phyloP scores from a whole-genome alignment of 2,888 invertebrate genomes.

The Tetragonula carbonaria region DNA sequence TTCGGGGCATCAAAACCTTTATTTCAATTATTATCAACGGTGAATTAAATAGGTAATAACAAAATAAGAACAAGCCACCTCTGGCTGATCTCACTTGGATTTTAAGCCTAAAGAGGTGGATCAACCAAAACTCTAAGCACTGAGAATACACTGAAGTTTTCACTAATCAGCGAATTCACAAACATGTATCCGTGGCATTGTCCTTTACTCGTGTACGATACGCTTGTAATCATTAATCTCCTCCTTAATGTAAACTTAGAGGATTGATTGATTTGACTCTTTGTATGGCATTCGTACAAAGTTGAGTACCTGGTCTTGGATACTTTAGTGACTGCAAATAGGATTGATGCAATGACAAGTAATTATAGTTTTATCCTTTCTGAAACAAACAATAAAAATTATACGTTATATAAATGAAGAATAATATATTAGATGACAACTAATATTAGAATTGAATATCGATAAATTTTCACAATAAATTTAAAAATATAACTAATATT shows the following conservation, averaged over 20 bases:
- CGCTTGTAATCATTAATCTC: conserved; percentile 59
- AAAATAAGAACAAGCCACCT: conserved; percentile 74
- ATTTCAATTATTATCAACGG: conserved; percentile 70
- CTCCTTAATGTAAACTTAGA: conserved; percentile 73
- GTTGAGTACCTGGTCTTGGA: conserved; percentile 73
- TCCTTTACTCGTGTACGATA: conserved; percentile 55
- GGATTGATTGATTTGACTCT: conserved; percentile 75
- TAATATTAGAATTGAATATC: background rate
- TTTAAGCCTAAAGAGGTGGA: conserved; percentile 72
- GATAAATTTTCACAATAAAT: background rate
- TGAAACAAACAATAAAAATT: conserved; percentile 75
- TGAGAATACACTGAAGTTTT: conserved; percentile 66
- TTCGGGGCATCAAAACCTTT: conserved; percentile 71
- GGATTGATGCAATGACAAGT: conserved; percentile 79
- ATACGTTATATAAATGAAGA: background rate
- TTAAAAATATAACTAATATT: background rate
- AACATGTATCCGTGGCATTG: conserved; percentile 56
- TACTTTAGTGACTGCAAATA: conserved; percentile 77
- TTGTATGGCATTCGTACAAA: conserved; percentile 75
- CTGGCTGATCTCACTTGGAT: conserved; percentile 67
- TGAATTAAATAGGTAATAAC: conserved; percentile 74
- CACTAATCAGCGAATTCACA: conserved; percentile 55
- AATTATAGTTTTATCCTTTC: conserved; percentile 81
- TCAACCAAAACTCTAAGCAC: conserved; percentile 76
- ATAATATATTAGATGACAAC: background rate